Evolutionary conservation across 2,797 vertebrate genomes (phyloP), one percentile per base, ranked within the genome.

Genomic region (Balearica regulorum): DNA sequence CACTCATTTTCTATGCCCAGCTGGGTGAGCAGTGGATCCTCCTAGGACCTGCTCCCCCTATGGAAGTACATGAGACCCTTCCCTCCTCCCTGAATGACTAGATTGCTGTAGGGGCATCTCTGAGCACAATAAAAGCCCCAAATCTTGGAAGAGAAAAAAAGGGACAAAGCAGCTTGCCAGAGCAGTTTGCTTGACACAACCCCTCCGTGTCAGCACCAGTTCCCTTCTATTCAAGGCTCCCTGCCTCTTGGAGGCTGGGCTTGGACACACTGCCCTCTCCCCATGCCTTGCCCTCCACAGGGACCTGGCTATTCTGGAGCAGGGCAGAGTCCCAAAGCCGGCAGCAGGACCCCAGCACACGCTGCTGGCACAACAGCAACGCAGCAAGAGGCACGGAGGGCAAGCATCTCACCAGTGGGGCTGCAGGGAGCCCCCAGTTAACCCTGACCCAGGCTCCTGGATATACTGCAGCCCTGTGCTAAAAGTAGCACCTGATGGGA

Each of bases 401-500:
- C 3, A 20, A 92, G 18, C 26, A 48, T 13, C 54, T 43, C 49
- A 69, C 10, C 49, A 12, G 20, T 0, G 2, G 19, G 26, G 16
- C 82, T 81, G 49, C 48, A 24, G 22, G 16, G 53, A 92, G 68
- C 41, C 41, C 75, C 37, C 8, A 2, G 4, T 29, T 85, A 83
- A 66, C 87, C 68, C 54, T n/a, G 43, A 19, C 44, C 75, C 57
- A 28, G 57, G 87, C 44, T 91, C 54, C 71, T 77, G 71, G 14
- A 10, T 66, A 12, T 10, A 57, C 26, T 64, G 39, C 41, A 83
- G 41, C 13, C 41, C 53, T 80, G 11, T 8, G 16, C 88, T 95
- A 94, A 88, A 94, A 93, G 90, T 80, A 95, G 81, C 75, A 92
- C 92, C 92, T 96, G 86, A 95, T 92, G 91, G 84, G 68, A 93